Evolutionary conservation across 2,797 vertebrate genomes (phyloP).

Genomic region (Gymnothorax reevesii): DNA sequence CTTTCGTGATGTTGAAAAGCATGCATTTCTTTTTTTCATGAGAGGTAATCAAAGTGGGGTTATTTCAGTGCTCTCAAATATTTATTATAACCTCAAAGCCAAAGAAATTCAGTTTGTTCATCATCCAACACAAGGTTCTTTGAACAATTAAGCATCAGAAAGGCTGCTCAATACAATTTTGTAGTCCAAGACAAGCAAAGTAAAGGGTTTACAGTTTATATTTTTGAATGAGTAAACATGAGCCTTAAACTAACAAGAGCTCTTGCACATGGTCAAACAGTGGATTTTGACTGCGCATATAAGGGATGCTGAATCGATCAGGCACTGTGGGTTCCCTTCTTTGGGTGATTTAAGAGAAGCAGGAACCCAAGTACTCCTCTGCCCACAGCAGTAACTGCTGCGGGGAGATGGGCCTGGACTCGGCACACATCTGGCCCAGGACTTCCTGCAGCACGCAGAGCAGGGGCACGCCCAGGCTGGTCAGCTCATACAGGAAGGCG

Average conservation of each 20-base stretch:
- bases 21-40: neutral
- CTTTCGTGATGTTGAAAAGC: neutral
- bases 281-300: neutral
- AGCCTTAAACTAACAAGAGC: neutral
- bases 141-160: neutral
- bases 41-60: neutral
- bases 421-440: slow-evolving; percentile 80
- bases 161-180: neutral
- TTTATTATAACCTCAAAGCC: neutral
- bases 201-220: neutral
- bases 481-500: slow-evolving; percentile 85
- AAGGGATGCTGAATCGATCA: neutral
- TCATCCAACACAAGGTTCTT: neutral
- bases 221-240: neutral
- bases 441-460: slow-evolving; percentile 86
- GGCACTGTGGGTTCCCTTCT: slow-evolving; percentile 43
- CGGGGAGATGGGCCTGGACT: slow-evolving; percentile 70
- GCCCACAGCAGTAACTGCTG: slow-evolving; percentile 61
- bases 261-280: slow-evolving; percentile 3
- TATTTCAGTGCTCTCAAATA: neutral
- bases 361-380: slow-evolving; percentile 56
- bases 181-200: neutral
- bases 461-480: slow-evolving; percentile 86
- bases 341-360: slow-evolving; percentile 42
- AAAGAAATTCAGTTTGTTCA: neutral